Percentiles rank a stretch among this genome's conserved stretches.
Conservation (phyloP, 1,140 invertebrate genomes). For the Archivesica marissinica region DNA sequence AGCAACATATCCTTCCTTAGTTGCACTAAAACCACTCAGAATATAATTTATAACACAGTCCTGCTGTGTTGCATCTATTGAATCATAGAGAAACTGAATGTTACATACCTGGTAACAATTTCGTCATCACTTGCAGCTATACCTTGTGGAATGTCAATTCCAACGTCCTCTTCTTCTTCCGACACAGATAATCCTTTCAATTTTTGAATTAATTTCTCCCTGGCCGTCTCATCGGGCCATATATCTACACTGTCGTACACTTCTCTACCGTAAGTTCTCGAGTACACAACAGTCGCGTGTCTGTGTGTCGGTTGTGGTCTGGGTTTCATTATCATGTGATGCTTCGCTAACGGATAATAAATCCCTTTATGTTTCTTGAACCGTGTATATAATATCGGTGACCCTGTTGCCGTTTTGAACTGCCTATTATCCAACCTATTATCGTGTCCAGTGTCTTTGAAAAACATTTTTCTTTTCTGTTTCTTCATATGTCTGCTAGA, state of each 20-base stretch:
- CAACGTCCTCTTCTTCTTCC: constrained; percentile 37
- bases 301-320: constrained; percentile 17
- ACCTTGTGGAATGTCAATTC: constrained; percentile 18
- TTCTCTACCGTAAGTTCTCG: constrained; percentile 43
- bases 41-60: too few relatives aligned
- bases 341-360: constrained; percentile 48
- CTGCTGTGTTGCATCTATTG: too few relatives aligned
- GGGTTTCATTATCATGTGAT: not conserved
- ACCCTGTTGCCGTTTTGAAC: constrained; percentile 48
- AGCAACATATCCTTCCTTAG: too few relatives aligned
- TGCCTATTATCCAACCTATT: constrained; percentile 27
- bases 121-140: not conserved
- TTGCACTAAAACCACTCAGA: too few relatives aligned
- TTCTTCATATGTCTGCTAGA: not conserved
- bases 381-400: constrained; percentile 39
- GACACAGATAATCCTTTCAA: not conserved
- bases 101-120: not conserved
- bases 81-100: too few relatives aligned
- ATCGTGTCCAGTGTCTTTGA: constrained; percentile 5
- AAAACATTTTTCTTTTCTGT: constrained; percentile 41
- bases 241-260: constrained; percentile 46
- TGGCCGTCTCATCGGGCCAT: constrained; percentile 36
- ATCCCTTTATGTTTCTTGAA: constrained; percentile 46
- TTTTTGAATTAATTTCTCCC: constrained; percentile 34
- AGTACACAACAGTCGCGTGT: constrained; percentile 38